Percentiles rank a stretch among this genome's conserved stretches.
phyloP scores from a whole-genome alignment of 2,797 vertebrate species.

The Bradypodion ventrale region DNA sequence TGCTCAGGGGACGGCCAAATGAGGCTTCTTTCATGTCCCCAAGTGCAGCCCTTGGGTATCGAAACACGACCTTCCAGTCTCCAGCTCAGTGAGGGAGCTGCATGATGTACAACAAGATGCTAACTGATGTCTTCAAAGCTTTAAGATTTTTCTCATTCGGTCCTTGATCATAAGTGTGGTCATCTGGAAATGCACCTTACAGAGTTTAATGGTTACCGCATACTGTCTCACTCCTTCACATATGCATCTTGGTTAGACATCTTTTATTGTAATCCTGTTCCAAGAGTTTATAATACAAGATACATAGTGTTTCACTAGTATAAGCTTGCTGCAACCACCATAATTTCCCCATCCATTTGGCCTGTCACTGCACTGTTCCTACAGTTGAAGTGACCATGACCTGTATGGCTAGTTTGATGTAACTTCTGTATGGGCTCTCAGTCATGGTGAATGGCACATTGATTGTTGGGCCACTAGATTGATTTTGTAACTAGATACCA shows the following conservation, averaged over 20 bases:
- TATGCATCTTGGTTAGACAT: no score
- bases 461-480: not conserved
- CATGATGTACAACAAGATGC: no score
- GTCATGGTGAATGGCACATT: not conserved
- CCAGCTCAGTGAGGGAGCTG: no score
- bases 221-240: no score
- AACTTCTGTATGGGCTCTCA: not conserved
- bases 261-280: not conserved
- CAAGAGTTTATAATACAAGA: not conserved
- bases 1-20: no score
- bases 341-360: not conserved
- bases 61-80: no score
- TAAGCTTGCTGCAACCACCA: not conserved
- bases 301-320: not conserved
- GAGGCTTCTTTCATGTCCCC: no score
- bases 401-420: not conserved
- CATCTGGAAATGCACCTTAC: no score
- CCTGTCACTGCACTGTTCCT: not conserved
- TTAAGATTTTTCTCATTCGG: not conserved
- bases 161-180: not conserved
- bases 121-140: no score
- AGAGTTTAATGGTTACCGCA: no score
- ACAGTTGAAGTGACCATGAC: not conserved
- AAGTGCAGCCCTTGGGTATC: no score
- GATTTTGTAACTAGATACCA: not conserved